These are phyloP conservation scores for Pelodytes ibericus DNA, from an alignment of 2,797 vertebrate genomes.

Conservation along the genomic window DNA sequence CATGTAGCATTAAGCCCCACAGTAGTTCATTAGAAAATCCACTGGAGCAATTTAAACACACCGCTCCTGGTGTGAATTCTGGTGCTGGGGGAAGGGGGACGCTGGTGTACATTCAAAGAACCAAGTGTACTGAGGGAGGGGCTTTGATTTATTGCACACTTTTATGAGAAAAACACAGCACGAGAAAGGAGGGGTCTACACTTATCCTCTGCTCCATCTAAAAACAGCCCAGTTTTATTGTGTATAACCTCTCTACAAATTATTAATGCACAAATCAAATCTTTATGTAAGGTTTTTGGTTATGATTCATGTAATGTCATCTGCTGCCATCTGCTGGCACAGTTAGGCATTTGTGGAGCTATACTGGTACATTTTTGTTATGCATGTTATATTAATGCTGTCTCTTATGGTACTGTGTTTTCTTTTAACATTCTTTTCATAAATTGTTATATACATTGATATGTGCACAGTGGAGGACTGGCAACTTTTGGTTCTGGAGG, in stretches of 20 bases:
- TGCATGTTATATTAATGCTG: too few species aligned
- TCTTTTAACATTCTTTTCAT: too few species aligned
- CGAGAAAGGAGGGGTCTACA: background rate
- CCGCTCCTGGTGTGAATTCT: too few species aligned
- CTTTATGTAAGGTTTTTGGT: conserved; percentile 1
- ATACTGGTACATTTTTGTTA: too few species aligned
- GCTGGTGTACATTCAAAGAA: background rate
- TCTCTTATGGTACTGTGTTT: too few species aligned
- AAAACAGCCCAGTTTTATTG: conserved; percentile 29
- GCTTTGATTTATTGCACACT: conserved; percentile 10
- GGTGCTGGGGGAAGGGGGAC: background rate
- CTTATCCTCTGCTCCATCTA: conserved; percentile 29
- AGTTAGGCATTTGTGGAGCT: background rate
- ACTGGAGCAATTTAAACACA: too few species aligned
- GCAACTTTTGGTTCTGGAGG: too few species aligned
- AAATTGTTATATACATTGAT: too few species aligned
- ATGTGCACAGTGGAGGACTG: too few species aligned
- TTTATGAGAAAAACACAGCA: conserved; percentile 16
- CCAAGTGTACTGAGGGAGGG: background rate
- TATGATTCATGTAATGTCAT: background rate
- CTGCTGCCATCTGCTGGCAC: conserved; percentile 45
- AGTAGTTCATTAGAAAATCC: too few species aligned
- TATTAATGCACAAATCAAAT: conserved; percentile 30
- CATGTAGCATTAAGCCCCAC: too few species aligned
- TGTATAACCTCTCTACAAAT: conserved; percentile 21